These are phyloP conservation scores for Pediacus dermestoides DNA, from an alignment of 2,888 invertebrate genomes.

Conservation along the genomic window DNA sequence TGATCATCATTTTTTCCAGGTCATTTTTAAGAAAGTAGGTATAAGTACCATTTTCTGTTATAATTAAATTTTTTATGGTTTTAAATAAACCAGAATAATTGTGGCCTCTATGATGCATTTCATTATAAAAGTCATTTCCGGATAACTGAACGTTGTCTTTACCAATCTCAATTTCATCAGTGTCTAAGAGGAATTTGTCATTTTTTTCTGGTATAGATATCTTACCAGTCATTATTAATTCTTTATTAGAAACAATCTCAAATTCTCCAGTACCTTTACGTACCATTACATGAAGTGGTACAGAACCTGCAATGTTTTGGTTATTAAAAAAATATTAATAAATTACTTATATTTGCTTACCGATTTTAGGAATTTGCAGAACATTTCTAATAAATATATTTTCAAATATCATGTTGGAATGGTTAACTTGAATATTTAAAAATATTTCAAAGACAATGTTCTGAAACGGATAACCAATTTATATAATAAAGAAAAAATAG, in stretches of 20 bases:
- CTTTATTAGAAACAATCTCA: constrained; percentile 53
- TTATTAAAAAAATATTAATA: no score
- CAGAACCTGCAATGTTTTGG: no score
- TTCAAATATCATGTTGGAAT: constrained; percentile 43
- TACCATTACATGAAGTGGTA: constrained; percentile 47
- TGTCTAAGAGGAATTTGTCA: constrained; percentile 54
- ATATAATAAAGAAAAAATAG: constrained; percentile 6
- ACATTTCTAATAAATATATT: constrained; percentile 42
- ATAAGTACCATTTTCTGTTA: constrained; percentile 42
- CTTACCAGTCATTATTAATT: constrained; percentile 67
- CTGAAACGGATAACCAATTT: constrained; percentile 22
- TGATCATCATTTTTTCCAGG: neutral
- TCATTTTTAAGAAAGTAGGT: neutral
- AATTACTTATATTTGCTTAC: no score
- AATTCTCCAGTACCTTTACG: constrained; percentile 48
- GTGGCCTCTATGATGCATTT: constrained; percentile 68
- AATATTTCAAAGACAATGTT: constrained; percentile 33
- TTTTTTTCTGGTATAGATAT: constrained; percentile 59
- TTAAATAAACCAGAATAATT: constrained; percentile 46
- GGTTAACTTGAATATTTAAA: constrained; percentile 31
- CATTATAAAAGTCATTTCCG: constrained; percentile 66
- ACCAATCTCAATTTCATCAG: constrained; percentile 48
- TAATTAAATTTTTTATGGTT: constrained; percentile 36
- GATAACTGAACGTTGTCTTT: constrained; percentile 54
- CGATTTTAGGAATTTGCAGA: constrained; percentile 39